phyloP scores from a whole-genome alignment of 2,888 invertebrate species.

The Amblyjoppa fuscipennis region DNA sequence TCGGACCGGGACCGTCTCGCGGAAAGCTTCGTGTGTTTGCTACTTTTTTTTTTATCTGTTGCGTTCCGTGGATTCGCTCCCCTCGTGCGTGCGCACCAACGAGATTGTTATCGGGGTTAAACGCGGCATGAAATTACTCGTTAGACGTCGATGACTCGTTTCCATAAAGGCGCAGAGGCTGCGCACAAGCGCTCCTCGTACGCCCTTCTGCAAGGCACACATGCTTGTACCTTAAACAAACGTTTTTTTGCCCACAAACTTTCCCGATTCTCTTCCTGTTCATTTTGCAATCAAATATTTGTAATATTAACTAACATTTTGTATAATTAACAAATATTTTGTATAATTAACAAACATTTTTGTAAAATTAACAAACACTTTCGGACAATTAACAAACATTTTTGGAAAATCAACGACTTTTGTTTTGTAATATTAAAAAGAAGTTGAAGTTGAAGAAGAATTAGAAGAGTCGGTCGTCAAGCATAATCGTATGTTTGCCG shows the following conservation, averaged over 20 bases:
- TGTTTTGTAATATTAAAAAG: no score
- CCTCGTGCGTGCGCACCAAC: constrained; percentile 4
- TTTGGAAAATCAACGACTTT: no score
- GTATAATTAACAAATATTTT: no score
- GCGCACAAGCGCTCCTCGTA: not conserved
- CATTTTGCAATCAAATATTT: not conserved
- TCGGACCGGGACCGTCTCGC: not conserved
- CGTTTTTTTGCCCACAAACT: not conserved
- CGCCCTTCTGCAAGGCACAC: no score
- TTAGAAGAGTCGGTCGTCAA: not conserved
- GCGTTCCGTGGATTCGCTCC: not conserved
- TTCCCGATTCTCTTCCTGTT: not conserved
- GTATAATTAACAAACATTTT: no score
- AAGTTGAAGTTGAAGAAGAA: no score
- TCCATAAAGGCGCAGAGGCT: not conserved
- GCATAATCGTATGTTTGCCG: not conserved
- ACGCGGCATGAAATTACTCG: constrained; percentile 7
- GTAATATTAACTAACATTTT: no score
- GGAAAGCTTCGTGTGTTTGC: not conserved
- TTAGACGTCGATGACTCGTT: not conserved
- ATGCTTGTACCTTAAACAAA: not conserved
- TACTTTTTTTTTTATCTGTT: not conserved
- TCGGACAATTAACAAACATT: no score
- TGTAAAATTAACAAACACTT: no score
- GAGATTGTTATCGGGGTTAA: constrained; percentile 9